A percentile compares a stretch with the other conserved stretches of the same genome.
Evolutionary conservation across 1,140 invertebrate species (phyloP).

Genomic region (Hylaeus anthracinus): DNA sequence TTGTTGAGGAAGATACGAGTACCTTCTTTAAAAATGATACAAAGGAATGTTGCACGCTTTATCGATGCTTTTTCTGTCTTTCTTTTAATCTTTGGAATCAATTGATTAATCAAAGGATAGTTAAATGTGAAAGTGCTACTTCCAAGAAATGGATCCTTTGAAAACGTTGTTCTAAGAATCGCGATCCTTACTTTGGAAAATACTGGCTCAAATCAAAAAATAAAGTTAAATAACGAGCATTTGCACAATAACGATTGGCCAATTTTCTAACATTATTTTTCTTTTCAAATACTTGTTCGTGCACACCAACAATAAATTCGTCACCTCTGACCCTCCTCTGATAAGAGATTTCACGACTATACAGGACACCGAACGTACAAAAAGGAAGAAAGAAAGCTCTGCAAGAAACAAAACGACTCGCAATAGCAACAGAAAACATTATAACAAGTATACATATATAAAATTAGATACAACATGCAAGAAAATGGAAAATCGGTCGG

Average conservation of each 20-base stretch:
- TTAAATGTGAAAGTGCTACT: background rate
- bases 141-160: no score
- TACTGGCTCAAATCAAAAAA: background rate
- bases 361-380: background rate
- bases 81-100: background rate
- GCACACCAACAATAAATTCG: background rate
- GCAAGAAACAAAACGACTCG: background rate
- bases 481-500: background rate
- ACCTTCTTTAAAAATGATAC: background rate
- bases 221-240: background rate
- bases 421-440: background rate
- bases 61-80: slow-evolving; percentile 4
- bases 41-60: slow-evolving; percentile 27
- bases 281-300: background rate
- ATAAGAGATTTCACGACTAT: background rate
- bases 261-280: background rate
- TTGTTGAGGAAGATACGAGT: background rate
- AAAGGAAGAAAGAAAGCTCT: slow-evolving; percentile 6
- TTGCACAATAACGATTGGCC: background rate
- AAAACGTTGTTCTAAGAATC: no score
- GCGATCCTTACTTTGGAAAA: no score
- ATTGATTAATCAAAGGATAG: background rate
- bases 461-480: slow-evolving; percentile 12
- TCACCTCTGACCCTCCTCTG: background rate
- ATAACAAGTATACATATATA: background rate